Evolutionary conservation across 2,797 vertebrate genomes (phyloP).

Genomic region (Huso huso): DNA sequence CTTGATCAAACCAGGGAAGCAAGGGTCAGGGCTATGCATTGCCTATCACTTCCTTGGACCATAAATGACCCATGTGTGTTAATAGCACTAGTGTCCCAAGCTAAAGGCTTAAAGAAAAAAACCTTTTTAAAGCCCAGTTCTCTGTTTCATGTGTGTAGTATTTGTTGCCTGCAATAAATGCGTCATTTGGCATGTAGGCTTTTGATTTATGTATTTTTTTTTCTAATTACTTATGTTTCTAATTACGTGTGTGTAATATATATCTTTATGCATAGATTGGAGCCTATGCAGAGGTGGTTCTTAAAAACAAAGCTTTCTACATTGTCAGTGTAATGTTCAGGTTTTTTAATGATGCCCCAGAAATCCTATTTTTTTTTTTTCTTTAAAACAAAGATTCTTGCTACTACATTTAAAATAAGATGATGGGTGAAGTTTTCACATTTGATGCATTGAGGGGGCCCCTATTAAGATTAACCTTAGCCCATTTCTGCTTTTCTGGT

Average conservation of each 20-base stretch:
- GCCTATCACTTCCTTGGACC: conserved; percentile 45
- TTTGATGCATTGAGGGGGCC: conserved; percentile 57
- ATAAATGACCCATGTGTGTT: conserved; percentile 24
- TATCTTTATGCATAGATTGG: conserved; percentile 13
- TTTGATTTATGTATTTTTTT: not conserved
- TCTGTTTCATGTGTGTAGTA: not conserved
- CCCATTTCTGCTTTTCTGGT: conserved; percentile 67
- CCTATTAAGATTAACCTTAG: conserved; percentile 69
- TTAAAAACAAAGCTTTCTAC: conserved; percentile 21
- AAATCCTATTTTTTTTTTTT: not conserved
- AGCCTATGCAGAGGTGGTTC: conserved; percentile 23
- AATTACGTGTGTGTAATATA: not conserved
- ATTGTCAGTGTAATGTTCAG: not conserved
- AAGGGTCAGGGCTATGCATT: conserved; percentile 45
- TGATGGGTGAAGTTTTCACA: no score
- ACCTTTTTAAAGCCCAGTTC: not conserved
- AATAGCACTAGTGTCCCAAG: not conserved
- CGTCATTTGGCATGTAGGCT: not conserved
- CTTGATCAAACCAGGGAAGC: conserved; percentile 39
- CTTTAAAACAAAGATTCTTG: not conserved
- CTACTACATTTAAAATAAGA: not conserved
- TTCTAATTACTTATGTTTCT: not conserved
- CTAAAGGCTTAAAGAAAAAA: not conserved
- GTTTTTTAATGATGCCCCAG: not conserved
- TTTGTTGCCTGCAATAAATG: not conserved